Evolutionary conservation across 2,888 invertebrate species (phyloP), one percentile per base, ranked within the genome.

Genomic region (Pseudococcus longispinus): DNA sequence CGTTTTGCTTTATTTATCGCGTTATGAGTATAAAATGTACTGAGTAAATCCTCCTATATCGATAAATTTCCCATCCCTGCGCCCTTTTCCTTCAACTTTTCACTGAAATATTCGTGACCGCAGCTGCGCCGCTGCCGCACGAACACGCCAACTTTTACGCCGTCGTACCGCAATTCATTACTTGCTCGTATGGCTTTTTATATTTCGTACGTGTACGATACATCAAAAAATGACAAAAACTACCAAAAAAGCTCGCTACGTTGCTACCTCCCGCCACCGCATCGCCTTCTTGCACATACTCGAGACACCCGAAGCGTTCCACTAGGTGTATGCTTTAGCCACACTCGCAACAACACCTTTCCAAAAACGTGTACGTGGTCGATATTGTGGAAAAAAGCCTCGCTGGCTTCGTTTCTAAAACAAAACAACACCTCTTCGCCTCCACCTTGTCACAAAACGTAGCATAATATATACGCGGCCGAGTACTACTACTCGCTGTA

Each of bases 181-280:
- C 23, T n/a, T 26, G 60, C 60, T 13, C 23, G 20, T 60, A 26
- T 65, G 51, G 51, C 26, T 65, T 65, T 65, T 65, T 20, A 65
- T 65, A 26, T 60, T 37, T 15, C 46, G 46, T 51, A 51, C 51
- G 51, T 51, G n/a, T 51, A 65, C 65, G 23, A 65, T 65, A 65
- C 65, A 65, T 65, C 65, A 65, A 65, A 26, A 65, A 65, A 65
- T 65, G 65, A 65, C 65, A 65, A 65, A 60, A 60, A 51, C 15
- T 51, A 51, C 51, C 51, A 4, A 46, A 46, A 46, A 15, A 15
- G 15, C 46, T 18, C 23, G 8, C 55, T 20, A 32, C 37, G 8
- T 37, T 37, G 37, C 5, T 5, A 5, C 8, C 60, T 2, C 23
- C 8, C 20, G n/a, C n/a, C n/a, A n/a, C n/a, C n/a, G n/a, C n/a